Evolutionary conservation across 64 coral and sea anemone genomes (phyloP).

Genomic region (Catalaphyllia jardinei): DNA sequence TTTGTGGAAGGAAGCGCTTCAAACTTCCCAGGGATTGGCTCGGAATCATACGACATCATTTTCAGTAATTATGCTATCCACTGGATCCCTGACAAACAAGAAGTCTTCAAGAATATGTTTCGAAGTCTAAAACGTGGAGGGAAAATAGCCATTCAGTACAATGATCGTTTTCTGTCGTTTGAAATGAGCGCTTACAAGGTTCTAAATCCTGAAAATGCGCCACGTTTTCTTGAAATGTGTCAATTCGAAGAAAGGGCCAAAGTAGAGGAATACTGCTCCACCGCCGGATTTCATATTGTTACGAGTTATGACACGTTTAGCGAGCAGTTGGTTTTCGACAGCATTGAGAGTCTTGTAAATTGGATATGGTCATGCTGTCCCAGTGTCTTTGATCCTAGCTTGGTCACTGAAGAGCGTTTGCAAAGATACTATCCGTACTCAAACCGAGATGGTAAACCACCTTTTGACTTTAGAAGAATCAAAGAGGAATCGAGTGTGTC

Average conservation of each 20-base stretch:
- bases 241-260: neutral
- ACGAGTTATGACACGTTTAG: neutral
- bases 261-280: neutral
- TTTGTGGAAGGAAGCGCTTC: slow-evolving; percentile 21
- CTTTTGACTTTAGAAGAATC: no score
- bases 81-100: slow-evolving; percentile 33
- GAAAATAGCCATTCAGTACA: neutral
- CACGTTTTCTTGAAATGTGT: neutral
- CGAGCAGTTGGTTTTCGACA: neutral
- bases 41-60: slow-evolving; percentile 8
- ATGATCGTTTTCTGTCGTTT: neutral
- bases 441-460: no score
- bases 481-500: no score
- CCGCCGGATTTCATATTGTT: neutral
- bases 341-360: no score
- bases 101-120: slow-evolving; percentile 15
- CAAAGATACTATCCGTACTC: no score
- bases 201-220: neutral
- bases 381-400: no score
- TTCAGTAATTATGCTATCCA: slow-evolving; percentile 34
- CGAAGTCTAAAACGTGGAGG: slow-evolving; percentile 23
- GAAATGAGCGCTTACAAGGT: neutral
- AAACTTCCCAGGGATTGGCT: neutral
- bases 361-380: no score
- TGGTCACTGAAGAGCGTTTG: no score